Evolutionary conservation across 2,888 invertebrate species (phyloP), one percentile per base, ranked within the genome.

Genomic region (Euzetes globulus): DNA sequence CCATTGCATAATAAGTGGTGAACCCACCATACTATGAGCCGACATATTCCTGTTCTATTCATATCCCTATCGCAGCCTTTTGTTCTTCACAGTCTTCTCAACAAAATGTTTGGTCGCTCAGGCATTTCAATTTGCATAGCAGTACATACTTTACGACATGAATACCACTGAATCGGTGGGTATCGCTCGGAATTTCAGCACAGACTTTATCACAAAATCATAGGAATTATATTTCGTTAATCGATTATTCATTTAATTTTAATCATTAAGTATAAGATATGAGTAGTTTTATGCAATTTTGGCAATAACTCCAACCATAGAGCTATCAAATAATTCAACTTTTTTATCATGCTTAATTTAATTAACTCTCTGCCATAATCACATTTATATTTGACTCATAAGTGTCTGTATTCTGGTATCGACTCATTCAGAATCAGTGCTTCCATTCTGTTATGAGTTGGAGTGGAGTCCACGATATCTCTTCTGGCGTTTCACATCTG

Each of bases 1-100:
- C 41, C 68, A 37, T 41, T 68, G 68, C 68, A 68, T 68, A 68
- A 68, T 68, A 68, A 68, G 29, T 29, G 33, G 33, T 17, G 15
- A 60, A 60, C 60, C n/a, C 5, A 52, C 19, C 52, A 52, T 52
- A 60, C 29, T 33, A 60, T 58, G 17, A 68, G 41, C 41, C 41
- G 41, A 41, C n/a, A 19, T 68, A 37, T 41, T 22, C 15, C 17
- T 58, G 27, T 22, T 58, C 27, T 58, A 60, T 60, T 29, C 33
- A 33, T 17, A 60, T 27, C 19, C 13, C 13, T 33, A 60, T 33
- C 60, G 27, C 29, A 15, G 60, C 25, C 37, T 68, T 65, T 41
- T 41, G 41, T 41, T 41, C 41, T 41, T 41, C 41, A 41, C 13
- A 13, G 7, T 4, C 41, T 41, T 11, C 41, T 41, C 41, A 41